phyloP scores from a whole-genome alignment of 2,797 vertebrate species.

The Myotis myotis region DNA sequence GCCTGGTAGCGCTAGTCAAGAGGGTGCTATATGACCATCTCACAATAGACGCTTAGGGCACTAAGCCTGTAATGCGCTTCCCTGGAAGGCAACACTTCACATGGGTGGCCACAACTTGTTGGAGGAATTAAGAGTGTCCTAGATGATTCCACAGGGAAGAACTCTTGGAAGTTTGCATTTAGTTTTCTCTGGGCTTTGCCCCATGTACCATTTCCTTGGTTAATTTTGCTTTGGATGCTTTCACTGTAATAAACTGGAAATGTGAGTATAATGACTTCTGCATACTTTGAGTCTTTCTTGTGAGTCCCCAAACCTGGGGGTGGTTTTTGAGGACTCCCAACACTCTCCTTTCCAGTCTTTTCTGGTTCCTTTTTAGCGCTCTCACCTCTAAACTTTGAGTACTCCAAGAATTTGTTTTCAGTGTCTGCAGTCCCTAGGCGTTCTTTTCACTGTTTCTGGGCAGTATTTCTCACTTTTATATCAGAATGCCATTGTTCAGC shows the following conservation, averaged over 20 bases:
- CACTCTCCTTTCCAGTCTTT: not conserved
- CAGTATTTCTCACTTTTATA: not conserved
- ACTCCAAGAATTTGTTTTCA: not conserved
- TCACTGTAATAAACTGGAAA: not conserved
- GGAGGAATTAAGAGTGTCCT: not conserved
- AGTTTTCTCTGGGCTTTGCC: not conserved
- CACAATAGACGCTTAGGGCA: not conserved
- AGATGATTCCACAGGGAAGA: not conserved
- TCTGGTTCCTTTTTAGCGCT: not conserved
- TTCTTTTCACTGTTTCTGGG: not conserved
- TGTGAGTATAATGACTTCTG: not conserved
- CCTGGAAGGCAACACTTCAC: not conserved
- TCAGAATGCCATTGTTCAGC: not conserved
- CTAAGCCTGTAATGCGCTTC: not conserved
- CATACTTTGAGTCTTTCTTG: not conserved
- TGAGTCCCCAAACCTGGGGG: not conserved
- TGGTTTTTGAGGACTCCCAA: not conserved
- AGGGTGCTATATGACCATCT: not conserved
- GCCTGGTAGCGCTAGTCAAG: not conserved
- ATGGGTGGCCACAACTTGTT: not conserved
- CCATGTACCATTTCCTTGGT: not conserved
- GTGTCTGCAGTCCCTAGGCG: not conserved
- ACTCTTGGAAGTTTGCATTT: not conserved
- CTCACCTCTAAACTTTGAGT: not conserved
- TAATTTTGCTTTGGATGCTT: not conserved